Base-by-base conservation (phyloP, 2,797 vertebrate species). In the Pangasius krempfi region DNA sequence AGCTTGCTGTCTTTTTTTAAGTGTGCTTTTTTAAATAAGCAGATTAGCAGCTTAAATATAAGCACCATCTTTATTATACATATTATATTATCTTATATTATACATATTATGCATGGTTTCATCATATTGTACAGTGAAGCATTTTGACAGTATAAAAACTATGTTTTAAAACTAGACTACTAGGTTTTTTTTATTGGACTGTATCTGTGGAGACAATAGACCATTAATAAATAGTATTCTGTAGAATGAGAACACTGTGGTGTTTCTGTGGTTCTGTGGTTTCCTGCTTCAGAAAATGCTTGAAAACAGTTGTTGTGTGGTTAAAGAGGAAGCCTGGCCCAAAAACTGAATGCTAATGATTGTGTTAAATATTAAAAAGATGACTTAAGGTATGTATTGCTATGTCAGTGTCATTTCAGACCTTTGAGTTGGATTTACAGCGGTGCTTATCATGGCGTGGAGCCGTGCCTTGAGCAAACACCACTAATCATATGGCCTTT, bases 391-490 rank as follows among this genome's bases (percentile, higher is more conserved):
- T 47, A 60, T 40, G 22, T 44, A n/a, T 47, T 66, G 25, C 22
- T 27, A 44, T 14, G 4, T 62, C 33, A 18, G 37, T 84, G 64
- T 84, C 9, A 87, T 81, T 82, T 87, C 18, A 84, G 78, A 87
- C 68, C 76, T 83, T 89, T 83, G 52, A 73, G 47, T 47, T 68
- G 58, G n/a, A 56, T 54, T 52, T 89, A n/a, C 54, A 47, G 58
- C 40, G 40, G 83, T 47, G 37, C 66, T 88, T 87, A 91, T 89
- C 79, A 3, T 37, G 52, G 40, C 27, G 6, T 82, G 60, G 18
- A 27, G 76, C 33, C 37, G 7, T 85, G 83, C 84, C 86, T 91
- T 89, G 47, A 88, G 44, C 84, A 89, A 90, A 91, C 87, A 90
- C 7, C 62, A 78, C 60, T n/a, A 72, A 33, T 7, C 13, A 47